Percentiles rank a stretch among this genome's conserved stretches.
Conservation (phyloP, 2,888 invertebrate genomes). For the Limnephilus auricula region DNA sequence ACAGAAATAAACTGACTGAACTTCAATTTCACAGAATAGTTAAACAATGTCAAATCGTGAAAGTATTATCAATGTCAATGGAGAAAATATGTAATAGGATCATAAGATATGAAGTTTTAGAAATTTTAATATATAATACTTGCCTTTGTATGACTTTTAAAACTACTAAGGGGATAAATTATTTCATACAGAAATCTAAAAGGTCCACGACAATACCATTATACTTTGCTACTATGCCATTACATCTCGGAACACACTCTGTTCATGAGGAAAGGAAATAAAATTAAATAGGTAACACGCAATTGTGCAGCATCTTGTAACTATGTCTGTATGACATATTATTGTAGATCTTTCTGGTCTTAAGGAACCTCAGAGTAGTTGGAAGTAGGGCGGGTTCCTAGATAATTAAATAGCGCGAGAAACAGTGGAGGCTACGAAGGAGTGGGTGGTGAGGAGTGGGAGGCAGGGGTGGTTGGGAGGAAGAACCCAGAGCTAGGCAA, state of each 20-base stretch:
- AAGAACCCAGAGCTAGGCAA: not conserved
- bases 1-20: too few species aligned
- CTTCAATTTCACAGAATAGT: too few species aligned
- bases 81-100: too few species aligned
- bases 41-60: too few species aligned
- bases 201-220: too few species aligned
- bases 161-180: too few species aligned
- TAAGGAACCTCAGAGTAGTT: constrained; percentile 14
- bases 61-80: too few species aligned
- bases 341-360: not conserved
- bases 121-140: too few species aligned
- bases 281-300: not conserved
- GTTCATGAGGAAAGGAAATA: not conserved
- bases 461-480: not conserved
- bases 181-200: too few species aligned
- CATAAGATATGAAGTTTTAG: too few species aligned
- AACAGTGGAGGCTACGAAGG: not conserved
- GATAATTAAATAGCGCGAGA: constrained; percentile 50
- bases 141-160: too few species aligned
- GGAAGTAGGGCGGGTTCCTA: constrained; percentile 36
- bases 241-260: not conserved
- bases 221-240: not conserved
- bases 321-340: not conserved
- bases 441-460: not conserved
- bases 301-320: not conserved